phyloP scores from a whole-genome alignment of 64 coral and sea anemone genomes.

The Porites australiensis region DNA sequence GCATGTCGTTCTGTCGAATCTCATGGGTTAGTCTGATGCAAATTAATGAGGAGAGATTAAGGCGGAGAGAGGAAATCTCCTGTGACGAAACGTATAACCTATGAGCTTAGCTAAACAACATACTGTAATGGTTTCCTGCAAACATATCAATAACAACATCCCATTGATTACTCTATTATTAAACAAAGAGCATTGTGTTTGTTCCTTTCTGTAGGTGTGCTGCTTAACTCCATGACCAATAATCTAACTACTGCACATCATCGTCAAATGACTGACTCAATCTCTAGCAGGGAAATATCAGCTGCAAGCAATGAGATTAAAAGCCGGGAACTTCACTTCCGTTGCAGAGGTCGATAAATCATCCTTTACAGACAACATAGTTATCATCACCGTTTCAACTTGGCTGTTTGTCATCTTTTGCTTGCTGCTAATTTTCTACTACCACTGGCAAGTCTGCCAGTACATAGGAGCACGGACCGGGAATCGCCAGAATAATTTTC shows the following conservation, averaged over 20 bases:
- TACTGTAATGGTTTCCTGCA: too few species aligned
- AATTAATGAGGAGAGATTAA: too few species aligned
- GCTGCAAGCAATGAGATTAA: neutral
- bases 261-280: neutral
- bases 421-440: slow-evolving; percentile 3
- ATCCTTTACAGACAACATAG: neutral
- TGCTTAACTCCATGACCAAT: neutral
- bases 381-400: slow-evolving; percentile 1
- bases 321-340: neutral
- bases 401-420: slow-evolving; percentile 7
- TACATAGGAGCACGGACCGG: neutral
- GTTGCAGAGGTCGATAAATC: neutral
- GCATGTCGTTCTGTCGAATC: too few species aligned
- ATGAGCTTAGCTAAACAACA: too few species aligned
- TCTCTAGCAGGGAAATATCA: neutral
- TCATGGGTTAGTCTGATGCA: too few species aligned
- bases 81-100: too few species aligned
- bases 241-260: neutral
- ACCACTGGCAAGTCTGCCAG: slow-evolving; percentile 16
- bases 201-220: neutral
- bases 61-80: too few species aligned
- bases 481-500: neutral
- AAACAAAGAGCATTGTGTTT: too few species aligned
- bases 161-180: too few species aligned
- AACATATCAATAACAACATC: too few species aligned